Percentiles rank a stretch among this genome's conserved stretches.
Evolutionary conservation across 2,113 vertebrate species (phyloP).

Genomic region (Cyprinus carpio): DNA sequence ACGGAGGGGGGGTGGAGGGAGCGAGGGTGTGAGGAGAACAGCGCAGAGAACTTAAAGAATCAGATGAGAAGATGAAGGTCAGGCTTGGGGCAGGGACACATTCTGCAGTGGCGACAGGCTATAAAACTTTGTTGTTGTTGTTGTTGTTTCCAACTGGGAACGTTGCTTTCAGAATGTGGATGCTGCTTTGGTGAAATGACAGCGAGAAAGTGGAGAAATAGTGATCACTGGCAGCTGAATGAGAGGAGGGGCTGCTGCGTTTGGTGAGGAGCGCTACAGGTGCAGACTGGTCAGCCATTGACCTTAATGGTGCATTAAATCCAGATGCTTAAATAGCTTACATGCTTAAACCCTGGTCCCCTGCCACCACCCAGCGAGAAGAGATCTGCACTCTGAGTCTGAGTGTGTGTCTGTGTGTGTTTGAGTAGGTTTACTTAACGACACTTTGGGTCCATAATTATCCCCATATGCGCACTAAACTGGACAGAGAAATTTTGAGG

Average conservation of each 20-base stretch:
- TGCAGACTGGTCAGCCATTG: conserved; percentile 73
- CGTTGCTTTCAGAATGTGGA: not conserved
- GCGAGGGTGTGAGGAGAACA: conserved; percentile 9
- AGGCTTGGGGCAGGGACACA: not conserved
- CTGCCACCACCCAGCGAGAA: conserved; percentile 45
- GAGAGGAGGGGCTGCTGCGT: conserved; percentile 53
- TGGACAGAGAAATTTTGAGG: not conserved
- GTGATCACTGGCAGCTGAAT: conserved; percentile 52
- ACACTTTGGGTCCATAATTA: not conserved
- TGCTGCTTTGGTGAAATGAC: not conserved
- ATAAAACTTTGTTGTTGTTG: not conserved
- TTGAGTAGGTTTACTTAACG: not conserved
- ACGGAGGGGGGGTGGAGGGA: conserved; percentile 57
- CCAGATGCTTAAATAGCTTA: conserved; percentile 73
- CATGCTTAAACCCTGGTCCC: conserved; percentile 53
- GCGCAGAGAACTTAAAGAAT: not conserved
- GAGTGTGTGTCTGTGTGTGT: not conserved
- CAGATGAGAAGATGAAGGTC: conserved; percentile 20
- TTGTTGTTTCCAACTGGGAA: not conserved
- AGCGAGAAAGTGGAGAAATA: conserved; percentile 2
- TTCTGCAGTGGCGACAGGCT: not conserved
- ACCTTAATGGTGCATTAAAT: conserved; percentile 76
- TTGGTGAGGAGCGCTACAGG: conserved; percentile 65
- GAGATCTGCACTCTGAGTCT: not conserved
- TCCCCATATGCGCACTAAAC: not conserved